A percentile compares a stretch with the other conserved stretches of the same genome.
Evolutionary conservation across 2,888 invertebrate species (phyloP).

Genomic region (Ophion ventricosus): DNA sequence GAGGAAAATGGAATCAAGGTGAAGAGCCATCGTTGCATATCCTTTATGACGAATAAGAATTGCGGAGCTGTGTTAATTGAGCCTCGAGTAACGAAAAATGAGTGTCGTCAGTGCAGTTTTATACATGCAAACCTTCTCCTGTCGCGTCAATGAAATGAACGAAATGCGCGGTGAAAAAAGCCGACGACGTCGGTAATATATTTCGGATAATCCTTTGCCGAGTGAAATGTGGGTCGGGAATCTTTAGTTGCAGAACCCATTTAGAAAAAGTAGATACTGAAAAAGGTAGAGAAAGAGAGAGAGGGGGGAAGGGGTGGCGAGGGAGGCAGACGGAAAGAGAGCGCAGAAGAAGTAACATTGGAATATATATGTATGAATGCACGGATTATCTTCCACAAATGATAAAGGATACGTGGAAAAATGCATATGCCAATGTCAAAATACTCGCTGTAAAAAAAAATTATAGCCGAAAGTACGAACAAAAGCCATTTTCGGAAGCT

Average conservation of each 20-base stretch:
- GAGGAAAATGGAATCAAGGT: not conserved
- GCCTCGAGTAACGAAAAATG: not conserved
- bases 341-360: not conserved
- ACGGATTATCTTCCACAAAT: not conserved
- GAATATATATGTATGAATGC: not conserved
- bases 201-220: slow-evolving; percentile 76
- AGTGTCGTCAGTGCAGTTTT: not conserved
- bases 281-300: not conserved
- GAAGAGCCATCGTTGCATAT: not conserved
- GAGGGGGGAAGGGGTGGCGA: not conserved
- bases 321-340: not conserved
- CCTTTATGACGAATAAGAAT: not conserved
- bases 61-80: not conserved
- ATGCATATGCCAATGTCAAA: not conserved
- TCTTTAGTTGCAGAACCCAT: slow-evolving; percentile 73
- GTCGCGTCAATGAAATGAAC: not conserved
- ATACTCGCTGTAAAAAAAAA: not conserved
- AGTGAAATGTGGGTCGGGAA: slow-evolving; percentile 75
- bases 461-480: too few relatives aligned
- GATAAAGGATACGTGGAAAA: not conserved
- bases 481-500: too few relatives aligned
- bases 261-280: slow-evolving; percentile 69
- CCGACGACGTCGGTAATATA: slow-evolving; percentile 75
- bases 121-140: not conserved
- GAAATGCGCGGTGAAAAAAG: slow-evolving; percentile 58